phyloP scores from a whole-genome alignment of 2,113 vertebrate genomes.

The Takifugu flavidus region DNA sequence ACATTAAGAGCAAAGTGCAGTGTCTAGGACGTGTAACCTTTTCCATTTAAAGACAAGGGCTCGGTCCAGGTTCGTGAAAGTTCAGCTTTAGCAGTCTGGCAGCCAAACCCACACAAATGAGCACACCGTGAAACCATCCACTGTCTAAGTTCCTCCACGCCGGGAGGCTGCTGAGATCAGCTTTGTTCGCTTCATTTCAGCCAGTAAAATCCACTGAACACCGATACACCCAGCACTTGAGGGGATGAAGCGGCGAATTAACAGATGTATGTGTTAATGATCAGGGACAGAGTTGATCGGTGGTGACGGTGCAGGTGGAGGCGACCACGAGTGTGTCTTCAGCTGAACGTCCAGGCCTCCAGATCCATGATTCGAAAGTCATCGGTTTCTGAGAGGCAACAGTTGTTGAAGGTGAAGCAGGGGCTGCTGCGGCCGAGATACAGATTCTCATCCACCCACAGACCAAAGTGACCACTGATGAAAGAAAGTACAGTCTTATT shows the following conservation, averaged over 20 bases:
- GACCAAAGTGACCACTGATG: constrained; percentile 77
- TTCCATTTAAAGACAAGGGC: constrained; percentile 23
- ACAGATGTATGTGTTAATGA: constrained; percentile 1
- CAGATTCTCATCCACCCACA: constrained; percentile 80
- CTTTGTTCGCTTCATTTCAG: constrained; percentile 8
- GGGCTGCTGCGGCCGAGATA: constrained; percentile 76
- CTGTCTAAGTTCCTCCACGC: not conserved
- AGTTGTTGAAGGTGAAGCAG: constrained; percentile 80
- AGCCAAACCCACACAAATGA: constrained; percentile 50
- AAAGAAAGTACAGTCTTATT: not conserved
- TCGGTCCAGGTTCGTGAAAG: constrained; percentile 19
- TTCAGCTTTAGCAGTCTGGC: constrained; percentile 7
- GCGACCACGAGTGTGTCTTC: constrained; percentile 27
- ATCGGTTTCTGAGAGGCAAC: constrained; percentile 72
- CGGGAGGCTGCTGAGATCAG: constrained; percentile 14
- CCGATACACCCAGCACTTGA: constrained; percentile 26
- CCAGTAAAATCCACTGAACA: constrained; percentile 28
- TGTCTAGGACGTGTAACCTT: constrained; percentile 17
- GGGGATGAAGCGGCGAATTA: constrained; percentile 13
- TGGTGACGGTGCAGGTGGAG: not conserved
- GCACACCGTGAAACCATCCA: constrained; percentile 16
- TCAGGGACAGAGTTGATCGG: constrained; percentile 5
- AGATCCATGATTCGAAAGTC: constrained; percentile 79
- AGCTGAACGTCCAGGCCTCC: constrained; percentile 80
- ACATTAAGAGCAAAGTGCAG: constrained; percentile 48